Evolutionary conservation across 2,113 vertebrate species (phyloP).

Genomic region (Alectura lathami): DNA sequence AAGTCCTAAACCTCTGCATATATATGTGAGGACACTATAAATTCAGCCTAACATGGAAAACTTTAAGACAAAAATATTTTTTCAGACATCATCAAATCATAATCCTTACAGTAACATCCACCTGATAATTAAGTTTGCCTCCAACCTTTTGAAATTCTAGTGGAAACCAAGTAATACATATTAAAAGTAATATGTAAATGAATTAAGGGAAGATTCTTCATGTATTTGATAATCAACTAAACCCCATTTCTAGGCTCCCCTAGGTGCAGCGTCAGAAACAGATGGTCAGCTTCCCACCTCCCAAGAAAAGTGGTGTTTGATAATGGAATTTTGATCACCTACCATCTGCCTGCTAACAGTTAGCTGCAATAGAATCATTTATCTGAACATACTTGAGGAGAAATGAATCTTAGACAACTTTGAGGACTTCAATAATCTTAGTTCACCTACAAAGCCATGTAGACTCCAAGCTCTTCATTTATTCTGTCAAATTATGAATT

Average conservation of each 20-base stretch:
- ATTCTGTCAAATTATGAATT: neutral
- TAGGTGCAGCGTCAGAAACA: constrained; percentile 28
- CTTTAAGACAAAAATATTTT: neutral
- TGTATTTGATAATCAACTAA: neutral
- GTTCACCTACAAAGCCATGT: neutral
- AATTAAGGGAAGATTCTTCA: neutral
- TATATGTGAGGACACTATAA: neutral
- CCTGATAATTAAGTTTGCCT: neutral
- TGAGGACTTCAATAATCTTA: neutral
- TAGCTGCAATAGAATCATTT: constrained; percentile 41
- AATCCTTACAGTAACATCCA: neutral
- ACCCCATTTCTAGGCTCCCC: neutral
- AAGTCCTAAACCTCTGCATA: neutral
- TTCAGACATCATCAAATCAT: neutral
- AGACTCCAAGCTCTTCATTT: neutral
- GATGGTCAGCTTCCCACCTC: constrained; percentile 62
- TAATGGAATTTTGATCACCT: constrained; percentile 68
- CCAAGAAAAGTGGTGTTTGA: constrained; percentile 53
- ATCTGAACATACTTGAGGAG: neutral
- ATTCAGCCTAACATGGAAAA: neutral
- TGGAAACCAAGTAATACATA: neutral
- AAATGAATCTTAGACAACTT: neutral
- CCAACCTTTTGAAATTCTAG: neutral
- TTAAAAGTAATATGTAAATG: neutral
- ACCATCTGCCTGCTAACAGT: constrained; percentile 64